Evolutionary conservation across 2,888 invertebrate species (phyloP).

Genomic region (Monoplex corrugatus): DNA sequence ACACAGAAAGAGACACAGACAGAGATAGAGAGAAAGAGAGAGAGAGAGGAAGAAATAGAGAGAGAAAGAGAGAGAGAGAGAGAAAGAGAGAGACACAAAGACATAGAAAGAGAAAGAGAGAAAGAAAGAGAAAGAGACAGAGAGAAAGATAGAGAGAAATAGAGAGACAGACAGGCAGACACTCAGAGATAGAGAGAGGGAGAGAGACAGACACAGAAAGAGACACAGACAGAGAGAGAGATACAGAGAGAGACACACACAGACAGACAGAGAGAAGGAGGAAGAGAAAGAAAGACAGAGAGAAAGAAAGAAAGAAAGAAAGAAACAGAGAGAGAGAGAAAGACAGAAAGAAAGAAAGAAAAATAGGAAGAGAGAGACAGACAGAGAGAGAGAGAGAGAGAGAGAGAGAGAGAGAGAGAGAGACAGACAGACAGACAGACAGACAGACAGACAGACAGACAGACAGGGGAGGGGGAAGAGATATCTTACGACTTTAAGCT

Average conservation of each 20-base stretch:
- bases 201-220: no score
- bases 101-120: slow-evolving; percentile 9
- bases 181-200: no score
- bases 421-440: no score
- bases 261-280: not conserved
- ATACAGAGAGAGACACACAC: no score
- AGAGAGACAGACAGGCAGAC: no score
- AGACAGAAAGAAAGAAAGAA: not conserved
- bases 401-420: no score
- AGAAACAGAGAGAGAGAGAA: not conserved
- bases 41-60: slow-evolving; percentile 28
- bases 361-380: no score
- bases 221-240: no score
- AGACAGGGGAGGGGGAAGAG: no score
- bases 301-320: not conserved
- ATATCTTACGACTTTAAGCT: no score
- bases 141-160: not conserved
- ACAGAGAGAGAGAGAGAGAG: no score
- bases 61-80: slow-evolving; percentile 31
- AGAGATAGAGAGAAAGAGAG: not conserved
- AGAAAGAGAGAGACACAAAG: slow-evolving; percentile 3
- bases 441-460: no score
- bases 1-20: not conserved
- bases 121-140: not conserved
- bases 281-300: not conserved